Percentiles rank a stretch among this genome's conserved stretches.
Conservation (phyloP, 2,888 invertebrate species). For the Lycophotia porphyrea region DNA sequence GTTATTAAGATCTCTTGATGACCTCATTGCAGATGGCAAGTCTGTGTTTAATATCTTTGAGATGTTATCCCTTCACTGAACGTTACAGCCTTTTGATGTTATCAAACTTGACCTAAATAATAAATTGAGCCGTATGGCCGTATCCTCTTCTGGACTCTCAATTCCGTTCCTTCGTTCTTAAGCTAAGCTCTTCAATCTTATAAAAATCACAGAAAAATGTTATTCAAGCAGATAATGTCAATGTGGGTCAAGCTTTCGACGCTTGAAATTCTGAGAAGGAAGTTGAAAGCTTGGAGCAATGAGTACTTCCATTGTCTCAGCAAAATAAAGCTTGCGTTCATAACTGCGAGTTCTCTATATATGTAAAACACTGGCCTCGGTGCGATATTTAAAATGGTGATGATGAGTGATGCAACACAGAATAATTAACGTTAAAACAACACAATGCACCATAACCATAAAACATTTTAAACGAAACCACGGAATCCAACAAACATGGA, state of each 20-base stretch:
- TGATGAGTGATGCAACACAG: constrained; percentile 51
- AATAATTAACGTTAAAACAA: constrained; percentile 43
- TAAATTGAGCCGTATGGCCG: neutral
- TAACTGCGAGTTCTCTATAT: constrained; percentile 48
- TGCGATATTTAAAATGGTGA: constrained; percentile 59
- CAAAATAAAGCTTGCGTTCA: constrained; percentile 65
- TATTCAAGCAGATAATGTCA: constrained; percentile 50
- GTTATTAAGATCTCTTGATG: constrained; percentile 58
- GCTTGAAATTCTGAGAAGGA: constrained; percentile 66
- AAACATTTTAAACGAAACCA: constrained; percentile 31
- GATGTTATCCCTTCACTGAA: constrained; percentile 28
- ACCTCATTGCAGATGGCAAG: constrained; percentile 29
- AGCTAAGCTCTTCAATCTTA: constrained; percentile 3
- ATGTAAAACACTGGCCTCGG: constrained; percentile 64
- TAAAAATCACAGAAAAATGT: neutral
- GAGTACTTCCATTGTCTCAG: constrained; percentile 69
- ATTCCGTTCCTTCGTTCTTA: no score
- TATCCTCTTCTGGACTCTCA: constrained; percentile 5
- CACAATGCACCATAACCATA: constrained; percentile 54
- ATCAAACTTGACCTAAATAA: neutral
- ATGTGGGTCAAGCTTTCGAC: constrained; percentile 64
- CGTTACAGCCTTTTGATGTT: neutral
- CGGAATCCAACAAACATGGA: constrained; percentile 31
- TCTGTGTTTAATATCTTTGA: constrained; percentile 18
- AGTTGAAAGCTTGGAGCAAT: constrained; percentile 67